phyloP scores from a whole-genome alignment of 2,797 vertebrate species.

The Cheirogaleus major region DNA sequence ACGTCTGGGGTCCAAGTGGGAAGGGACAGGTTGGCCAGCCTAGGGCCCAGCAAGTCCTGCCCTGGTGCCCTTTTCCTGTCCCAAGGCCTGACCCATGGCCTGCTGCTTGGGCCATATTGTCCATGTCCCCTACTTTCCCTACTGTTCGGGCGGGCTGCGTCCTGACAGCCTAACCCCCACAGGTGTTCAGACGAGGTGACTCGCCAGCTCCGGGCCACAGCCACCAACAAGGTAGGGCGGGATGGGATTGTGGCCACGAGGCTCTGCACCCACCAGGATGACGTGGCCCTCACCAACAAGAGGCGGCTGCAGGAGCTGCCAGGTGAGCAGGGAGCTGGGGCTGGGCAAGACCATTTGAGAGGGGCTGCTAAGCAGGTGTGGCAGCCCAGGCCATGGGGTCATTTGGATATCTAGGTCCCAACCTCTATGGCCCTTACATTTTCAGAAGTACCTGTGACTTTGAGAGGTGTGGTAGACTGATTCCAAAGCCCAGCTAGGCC shows the following conservation, averaged over 20 bases:
- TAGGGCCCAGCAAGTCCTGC: background rate
- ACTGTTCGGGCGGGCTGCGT: background rate
- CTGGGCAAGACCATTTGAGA: background rate
- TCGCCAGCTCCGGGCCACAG: slow-evolving; percentile 88
- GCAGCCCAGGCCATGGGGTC: background rate
- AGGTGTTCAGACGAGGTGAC: slow-evolving; percentile 96
- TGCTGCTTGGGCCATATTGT: background rate
- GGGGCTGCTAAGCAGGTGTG: background rate
- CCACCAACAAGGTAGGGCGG: slow-evolving; percentile 90
- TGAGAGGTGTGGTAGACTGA: background rate
- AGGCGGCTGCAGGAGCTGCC: slow-evolving; percentile 91
- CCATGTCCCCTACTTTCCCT: background rate
- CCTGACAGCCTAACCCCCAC: slow-evolving; percentile 41
- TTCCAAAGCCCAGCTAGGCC: background rate
- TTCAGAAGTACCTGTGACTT: background rate
- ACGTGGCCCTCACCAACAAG: slow-evolving; percentile 95
- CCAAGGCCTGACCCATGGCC: background rate
- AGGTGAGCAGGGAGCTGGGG: slow-evolving; percentile 85
- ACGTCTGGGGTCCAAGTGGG: background rate
- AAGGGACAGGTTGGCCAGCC: background rate
- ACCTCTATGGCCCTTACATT: background rate
- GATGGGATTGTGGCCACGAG: slow-evolving; percentile 96
- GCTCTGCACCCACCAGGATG: slow-evolving; percentile 97
- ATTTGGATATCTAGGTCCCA: background rate
- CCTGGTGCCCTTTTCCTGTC: background rate